Conservation (phyloP, 2,113 vertebrate genomes). For the Nestor notabilis region DNA sequence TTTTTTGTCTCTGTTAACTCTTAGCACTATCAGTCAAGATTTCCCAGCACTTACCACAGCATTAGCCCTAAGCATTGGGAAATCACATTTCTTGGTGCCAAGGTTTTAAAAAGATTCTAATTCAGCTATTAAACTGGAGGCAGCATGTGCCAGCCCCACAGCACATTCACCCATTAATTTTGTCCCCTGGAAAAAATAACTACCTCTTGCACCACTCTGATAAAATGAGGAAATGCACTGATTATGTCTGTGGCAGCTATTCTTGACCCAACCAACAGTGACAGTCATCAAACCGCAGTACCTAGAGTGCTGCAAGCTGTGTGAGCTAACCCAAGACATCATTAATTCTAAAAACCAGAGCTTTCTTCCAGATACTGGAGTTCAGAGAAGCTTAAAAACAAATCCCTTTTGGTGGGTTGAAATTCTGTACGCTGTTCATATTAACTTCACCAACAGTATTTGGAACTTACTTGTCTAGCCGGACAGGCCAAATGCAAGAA, state of each 20-base stretch:
- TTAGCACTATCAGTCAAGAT: constrained; percentile 49
- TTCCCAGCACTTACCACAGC: constrained; percentile 43
- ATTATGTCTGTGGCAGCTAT: constrained; percentile 62
- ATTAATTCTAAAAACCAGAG: constrained; percentile 68
- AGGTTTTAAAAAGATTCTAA: constrained; percentile 65
- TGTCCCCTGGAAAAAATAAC: constrained; percentile 56
- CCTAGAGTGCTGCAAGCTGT: constrained; percentile 50
- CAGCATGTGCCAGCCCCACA: constrained; percentile 42
- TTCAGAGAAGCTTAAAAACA: constrained; percentile 64
- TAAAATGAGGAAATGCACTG: constrained; percentile 55
- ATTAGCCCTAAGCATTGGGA: constrained; percentile 57
- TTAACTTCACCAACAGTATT: neutral
- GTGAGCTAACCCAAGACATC: constrained; percentile 61
- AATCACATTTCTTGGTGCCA: constrained; percentile 70
- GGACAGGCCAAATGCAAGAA: neutral
- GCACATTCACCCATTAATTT: constrained; percentile 66
- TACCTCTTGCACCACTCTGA: constrained; percentile 55
- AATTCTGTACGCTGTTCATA: constrained; percentile 11
- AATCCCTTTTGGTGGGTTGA: constrained; percentile 49
- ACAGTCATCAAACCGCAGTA: constrained; percentile 55
- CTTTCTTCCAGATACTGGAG: constrained; percentile 30
- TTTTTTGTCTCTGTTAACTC: constrained; percentile 53
- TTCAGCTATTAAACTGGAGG: constrained; percentile 67
- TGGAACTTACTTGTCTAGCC: neutral
- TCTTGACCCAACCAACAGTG: constrained; percentile 70